Percentiles rank a stretch among this genome's conserved stretches.
Evolutionary conservation across 2,888 invertebrate species (phyloP).

Genomic region (Catocala sponsa): DNA sequence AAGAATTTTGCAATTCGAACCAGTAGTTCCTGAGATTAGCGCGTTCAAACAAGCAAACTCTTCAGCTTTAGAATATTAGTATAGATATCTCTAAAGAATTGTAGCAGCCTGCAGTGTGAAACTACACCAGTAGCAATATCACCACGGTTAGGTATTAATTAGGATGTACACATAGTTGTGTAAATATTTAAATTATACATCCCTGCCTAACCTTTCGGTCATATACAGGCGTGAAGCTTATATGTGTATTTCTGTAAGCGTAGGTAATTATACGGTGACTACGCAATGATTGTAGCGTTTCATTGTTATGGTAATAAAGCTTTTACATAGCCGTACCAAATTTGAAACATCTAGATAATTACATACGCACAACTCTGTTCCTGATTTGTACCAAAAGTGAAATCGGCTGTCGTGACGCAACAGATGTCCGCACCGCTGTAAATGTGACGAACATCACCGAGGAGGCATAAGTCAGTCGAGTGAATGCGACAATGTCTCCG

Average conservation of each 20-base stretch:
- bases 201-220: no score
- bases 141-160: no score
- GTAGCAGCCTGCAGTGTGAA: no score
- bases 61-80: no score
- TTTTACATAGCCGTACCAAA: constrained; percentile 41
- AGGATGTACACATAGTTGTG: background rate
- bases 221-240: background rate
- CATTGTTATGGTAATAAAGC: constrained; percentile 47
- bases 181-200: no score
- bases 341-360: constrained; percentile 34
- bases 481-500: constrained; percentile 34
- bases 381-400: constrained; percentile 32
- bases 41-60: no score
- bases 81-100: no score
- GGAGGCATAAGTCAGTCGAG: constrained; percentile 34
- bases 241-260: constrained; percentile 5
- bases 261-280: constrained; percentile 28
- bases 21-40: no score
- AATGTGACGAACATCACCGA: constrained; percentile 31
- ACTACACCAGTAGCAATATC: no score
- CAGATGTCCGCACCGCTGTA: constrained; percentile 25
- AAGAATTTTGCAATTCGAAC: no score
- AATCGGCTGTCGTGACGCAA: constrained; percentile 36
- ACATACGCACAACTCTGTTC: constrained; percentile 31
- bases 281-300: constrained; percentile 24